Conservation (phyloP, 2,113 vertebrate genomes). For the Asarcornis scutulata region DNA sequence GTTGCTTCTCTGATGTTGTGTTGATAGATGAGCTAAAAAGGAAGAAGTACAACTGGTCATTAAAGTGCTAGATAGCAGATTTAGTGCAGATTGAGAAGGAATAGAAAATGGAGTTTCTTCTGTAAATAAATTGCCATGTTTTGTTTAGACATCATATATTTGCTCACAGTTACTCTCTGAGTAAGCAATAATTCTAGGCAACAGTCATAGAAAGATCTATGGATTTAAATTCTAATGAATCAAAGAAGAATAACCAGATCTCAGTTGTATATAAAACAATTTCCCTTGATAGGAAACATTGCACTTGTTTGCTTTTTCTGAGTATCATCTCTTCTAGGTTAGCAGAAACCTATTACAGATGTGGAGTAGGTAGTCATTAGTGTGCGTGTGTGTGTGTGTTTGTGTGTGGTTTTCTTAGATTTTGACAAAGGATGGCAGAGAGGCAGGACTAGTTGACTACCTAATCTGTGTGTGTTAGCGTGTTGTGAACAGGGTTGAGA, state of each 20-base stretch:
- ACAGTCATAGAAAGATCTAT: background rate
- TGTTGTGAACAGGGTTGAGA: background rate
- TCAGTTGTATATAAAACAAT: background rate
- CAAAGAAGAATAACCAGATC: background rate
- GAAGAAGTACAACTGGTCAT: background rate
- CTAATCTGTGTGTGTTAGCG: background rate
- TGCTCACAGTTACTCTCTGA: background rate
- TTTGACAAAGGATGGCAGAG: background rate
- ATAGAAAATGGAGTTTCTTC: background rate
- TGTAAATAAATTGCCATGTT: background rate
- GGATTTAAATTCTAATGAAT: background rate
- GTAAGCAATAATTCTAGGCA: background rate
- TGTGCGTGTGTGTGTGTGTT: background rate
- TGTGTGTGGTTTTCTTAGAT: background rate
- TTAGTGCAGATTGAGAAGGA: background rate
- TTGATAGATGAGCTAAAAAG: background rate
- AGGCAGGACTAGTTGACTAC: background rate
- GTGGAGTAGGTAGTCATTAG: background rate
- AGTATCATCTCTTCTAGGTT: background rate
- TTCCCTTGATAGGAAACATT: background rate
- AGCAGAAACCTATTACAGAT: background rate
- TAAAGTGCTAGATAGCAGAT: background rate
- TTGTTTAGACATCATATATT: background rate
- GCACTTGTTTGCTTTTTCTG: background rate
- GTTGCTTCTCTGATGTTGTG: background rate